These are phyloP conservation scores for Dipodomys stephensi DNA, from an alignment of 2,113 vertebrate genomes.

Conservation along the genomic window DNA sequence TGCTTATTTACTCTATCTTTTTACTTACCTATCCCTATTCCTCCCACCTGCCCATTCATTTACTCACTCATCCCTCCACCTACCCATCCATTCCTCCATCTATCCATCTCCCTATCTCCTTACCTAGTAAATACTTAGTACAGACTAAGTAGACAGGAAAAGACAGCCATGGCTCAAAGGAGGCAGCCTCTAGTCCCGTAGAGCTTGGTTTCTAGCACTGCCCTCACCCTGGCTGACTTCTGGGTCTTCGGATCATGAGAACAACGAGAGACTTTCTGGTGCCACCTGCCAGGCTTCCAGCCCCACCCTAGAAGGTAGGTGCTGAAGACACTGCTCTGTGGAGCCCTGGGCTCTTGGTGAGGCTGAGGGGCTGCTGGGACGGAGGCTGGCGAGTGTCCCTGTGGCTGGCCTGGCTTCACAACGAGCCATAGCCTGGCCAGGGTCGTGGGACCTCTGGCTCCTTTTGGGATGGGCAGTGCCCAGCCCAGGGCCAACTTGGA, in stretches of 20 bases:
- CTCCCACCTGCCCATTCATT: not conserved
- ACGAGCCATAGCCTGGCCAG: not conserved
- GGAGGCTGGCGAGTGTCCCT: not conserved
- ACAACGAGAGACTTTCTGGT: not conserved
- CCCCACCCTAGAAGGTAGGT: not conserved
- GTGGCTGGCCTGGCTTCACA: accelerated
- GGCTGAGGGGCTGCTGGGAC: too few species aligned
- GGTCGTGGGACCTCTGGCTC: not conserved
- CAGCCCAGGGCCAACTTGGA: not conserved
- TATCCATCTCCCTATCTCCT: not conserved
- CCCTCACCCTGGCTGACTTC: not conserved
- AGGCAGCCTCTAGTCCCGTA: not conserved
- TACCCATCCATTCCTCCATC: too few species aligned
- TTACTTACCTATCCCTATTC: not conserved
- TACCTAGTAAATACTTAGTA: not conserved
- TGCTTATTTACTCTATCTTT: too few species aligned
- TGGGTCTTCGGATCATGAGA: too few species aligned
- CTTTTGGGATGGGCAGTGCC: not conserved
- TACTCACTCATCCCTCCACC: accelerated
- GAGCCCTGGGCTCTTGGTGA: not conserved
- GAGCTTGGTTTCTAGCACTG: not conserved
- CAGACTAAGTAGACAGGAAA: not conserved
- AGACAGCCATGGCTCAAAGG: accelerated
- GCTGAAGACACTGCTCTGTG: not conserved
- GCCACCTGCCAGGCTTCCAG: too few species aligned